Conservation (phyloP, 2,888 invertebrate genomes). For the Dolichomitus sp. region DNA sequence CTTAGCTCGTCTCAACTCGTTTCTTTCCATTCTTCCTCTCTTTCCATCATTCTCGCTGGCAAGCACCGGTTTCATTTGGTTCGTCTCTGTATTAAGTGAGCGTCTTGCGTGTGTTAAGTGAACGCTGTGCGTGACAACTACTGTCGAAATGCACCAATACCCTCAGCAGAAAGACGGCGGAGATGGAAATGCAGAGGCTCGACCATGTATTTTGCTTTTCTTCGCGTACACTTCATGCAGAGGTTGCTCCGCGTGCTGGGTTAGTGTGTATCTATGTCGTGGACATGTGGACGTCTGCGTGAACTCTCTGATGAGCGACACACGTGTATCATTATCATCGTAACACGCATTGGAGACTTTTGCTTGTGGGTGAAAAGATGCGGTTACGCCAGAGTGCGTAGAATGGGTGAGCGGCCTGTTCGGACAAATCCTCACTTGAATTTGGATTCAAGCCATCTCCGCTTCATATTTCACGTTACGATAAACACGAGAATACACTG, state of each 20-base stretch:
- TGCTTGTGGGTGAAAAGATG: neutral
- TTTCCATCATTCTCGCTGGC: slow-evolving; percentile 28
- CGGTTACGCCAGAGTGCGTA: slow-evolving; percentile 7
- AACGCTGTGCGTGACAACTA: slow-evolving; percentile 73
- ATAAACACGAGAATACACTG: neutral
- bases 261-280: slow-evolving; percentile 4
- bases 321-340: slow-evolving; percentile 25
- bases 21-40: slow-evolving; percentile 25
- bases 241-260: neutral
- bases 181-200: slow-evolving; percentile 20
- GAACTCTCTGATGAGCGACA: neutral
- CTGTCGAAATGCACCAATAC: neutral
- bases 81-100: slow-evolving; percentile 66
- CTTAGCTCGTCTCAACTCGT: slow-evolving; percentile 30
- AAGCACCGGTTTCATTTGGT: slow-evolving; percentile 77
- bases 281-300: neutral
- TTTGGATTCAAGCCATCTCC: neutral
- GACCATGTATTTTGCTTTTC: slow-evolving; percentile 4
- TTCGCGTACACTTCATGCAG: neutral
- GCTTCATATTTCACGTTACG: neutral
- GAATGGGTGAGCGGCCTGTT: slow-evolving; percentile 1
- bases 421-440: neutral
- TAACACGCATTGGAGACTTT: slow-evolving; percentile 3
- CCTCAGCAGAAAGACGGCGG: neutral
- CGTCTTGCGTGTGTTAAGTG: slow-evolving; percentile 55